Conservation (phyloP, 2,113 vertebrate genomes). For the Vombatus ursinus region DNA sequence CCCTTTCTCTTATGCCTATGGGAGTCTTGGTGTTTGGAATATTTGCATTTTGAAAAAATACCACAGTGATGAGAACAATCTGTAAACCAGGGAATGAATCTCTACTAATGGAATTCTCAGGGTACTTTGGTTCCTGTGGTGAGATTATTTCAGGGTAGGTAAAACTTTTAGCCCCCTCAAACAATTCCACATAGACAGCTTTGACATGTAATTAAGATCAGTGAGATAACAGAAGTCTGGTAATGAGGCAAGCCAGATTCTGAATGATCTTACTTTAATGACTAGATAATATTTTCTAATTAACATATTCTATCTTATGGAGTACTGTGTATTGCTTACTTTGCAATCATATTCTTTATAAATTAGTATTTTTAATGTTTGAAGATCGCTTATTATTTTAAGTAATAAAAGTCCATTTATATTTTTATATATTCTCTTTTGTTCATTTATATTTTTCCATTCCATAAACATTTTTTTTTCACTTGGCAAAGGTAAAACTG, state of each 20-base stretch:
- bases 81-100: neutral
- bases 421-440: too few species aligned
- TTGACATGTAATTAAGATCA: neutral
- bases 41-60: neutral
- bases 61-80: neutral
- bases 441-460: neutral
- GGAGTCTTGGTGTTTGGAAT: neutral
- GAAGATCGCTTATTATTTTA: neutral
- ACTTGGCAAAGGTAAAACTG: neutral
- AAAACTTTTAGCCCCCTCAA: neutral
- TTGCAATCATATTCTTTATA: neutral
- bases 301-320: neutral
- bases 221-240: neutral
- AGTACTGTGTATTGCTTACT: neutral
- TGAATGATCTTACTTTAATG: neutral
- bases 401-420: neutral
- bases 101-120: neutral
- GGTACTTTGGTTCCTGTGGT: neutral
- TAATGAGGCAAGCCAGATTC: neutral
- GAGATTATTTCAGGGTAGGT: neutral
- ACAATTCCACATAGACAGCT: neutral
- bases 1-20: neutral
- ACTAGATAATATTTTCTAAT: neutral
- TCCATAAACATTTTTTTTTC: neutral
- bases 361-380: neutral